Conservation (phyloP, 2,113 vertebrate genomes). For the Heterocephalus glaber region DNA sequence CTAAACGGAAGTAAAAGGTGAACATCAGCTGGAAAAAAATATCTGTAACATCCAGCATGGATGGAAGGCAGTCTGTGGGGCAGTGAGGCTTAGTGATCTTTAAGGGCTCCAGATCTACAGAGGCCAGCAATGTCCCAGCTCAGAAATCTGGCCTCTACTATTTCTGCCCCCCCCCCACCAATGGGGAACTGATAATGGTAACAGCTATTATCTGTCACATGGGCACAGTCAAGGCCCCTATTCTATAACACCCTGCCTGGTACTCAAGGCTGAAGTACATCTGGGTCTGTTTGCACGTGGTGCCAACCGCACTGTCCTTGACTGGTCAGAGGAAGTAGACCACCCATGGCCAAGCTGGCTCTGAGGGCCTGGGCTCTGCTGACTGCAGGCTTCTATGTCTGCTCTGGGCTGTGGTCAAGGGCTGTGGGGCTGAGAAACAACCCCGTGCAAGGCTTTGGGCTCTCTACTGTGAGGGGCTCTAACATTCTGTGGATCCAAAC, state of each 20-base stretch:
- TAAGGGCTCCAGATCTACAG: not conserved
- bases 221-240: not conserved
- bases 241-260: not conserved
- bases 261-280: rapidly evolving
- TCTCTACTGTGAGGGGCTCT: not conserved
- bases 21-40: not conserved
- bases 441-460: not conserved
- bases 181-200: not conserved
- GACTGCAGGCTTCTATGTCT: not conserved
- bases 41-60: not conserved
- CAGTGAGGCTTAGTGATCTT: not conserved
- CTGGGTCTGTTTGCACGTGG: not conserved
- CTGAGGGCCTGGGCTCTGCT: not conserved
- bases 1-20: not conserved
- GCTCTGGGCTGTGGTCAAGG: not conserved
- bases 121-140: not conserved
- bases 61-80: not conserved
- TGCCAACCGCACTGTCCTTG: rapidly evolving
- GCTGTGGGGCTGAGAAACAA: no score
- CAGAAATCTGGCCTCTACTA: not conserved
- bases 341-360: not conserved
- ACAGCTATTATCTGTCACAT: not conserved
- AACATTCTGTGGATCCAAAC: not conserved
- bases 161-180: not conserved
- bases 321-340: no score